Evolutionary conservation across 1,140 invertebrate species (phyloP).

Genomic region (Saccostrea cuccullata): DNA sequence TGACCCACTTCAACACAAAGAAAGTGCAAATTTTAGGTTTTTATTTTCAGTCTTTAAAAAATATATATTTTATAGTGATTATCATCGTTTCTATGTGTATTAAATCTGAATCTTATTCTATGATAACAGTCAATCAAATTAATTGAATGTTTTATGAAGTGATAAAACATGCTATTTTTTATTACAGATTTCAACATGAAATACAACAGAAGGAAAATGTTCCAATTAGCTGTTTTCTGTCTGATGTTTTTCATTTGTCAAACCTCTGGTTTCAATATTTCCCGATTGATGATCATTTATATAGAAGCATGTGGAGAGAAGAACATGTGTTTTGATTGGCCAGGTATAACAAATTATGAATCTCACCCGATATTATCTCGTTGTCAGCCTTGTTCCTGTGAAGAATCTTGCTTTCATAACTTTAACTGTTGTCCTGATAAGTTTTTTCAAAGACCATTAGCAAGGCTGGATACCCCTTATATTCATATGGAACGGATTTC

Average conservation of each 20-base stretch:
- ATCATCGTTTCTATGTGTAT: too few species aligned
- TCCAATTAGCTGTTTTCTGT: background rate
- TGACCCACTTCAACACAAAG: too few species aligned
- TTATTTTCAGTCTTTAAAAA: too few species aligned
- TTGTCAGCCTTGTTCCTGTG: background rate
- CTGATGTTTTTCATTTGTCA: background rate
- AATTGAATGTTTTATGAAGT: too few species aligned
- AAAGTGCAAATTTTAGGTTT: too few species aligned
- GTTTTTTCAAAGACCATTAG: background rate
- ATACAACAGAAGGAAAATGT: background rate
- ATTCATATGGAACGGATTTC: background rate
- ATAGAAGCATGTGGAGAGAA: background rate
- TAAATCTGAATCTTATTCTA: too few species aligned
- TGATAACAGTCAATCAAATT: too few species aligned
- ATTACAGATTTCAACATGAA: background rate
- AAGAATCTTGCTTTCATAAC: background rate
- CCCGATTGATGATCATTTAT: background rate
- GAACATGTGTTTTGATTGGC: constrained; percentile 11
- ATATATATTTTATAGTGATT: too few species aligned
- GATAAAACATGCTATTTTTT: background rate
- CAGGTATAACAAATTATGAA: background rate
- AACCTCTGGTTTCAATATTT: background rate
- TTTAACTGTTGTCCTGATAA: constrained; percentile 1
- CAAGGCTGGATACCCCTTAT: background rate
- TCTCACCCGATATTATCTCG: background rate